phyloP scores from a whole-genome alignment of 2,113 vertebrate genomes.

The Calcarius ornatus region DNA sequence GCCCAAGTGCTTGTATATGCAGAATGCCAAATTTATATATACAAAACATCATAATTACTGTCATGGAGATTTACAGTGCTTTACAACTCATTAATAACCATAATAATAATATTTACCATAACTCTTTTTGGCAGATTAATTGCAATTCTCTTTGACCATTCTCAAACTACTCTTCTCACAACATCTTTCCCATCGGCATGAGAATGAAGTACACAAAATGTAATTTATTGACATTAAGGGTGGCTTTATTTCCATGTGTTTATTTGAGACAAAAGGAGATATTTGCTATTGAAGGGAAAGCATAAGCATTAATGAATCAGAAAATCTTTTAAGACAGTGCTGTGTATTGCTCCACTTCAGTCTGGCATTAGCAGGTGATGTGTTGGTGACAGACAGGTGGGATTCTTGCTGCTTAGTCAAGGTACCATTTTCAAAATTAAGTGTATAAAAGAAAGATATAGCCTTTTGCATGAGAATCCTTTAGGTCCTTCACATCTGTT shows the following conservation, averaged over 20 bases:
- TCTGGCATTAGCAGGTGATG: not conserved
- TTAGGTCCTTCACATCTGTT: not conserved
- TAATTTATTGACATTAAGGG: constrained; percentile 11
- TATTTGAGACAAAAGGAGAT: constrained; percentile 22
- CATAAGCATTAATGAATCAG: not conserved
- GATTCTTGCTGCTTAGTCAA: not conserved
- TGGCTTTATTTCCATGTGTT: constrained; percentile 32
- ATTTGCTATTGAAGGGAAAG: not conserved
- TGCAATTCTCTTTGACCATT: constrained; percentile 48
- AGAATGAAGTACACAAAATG: constrained; percentile 37
- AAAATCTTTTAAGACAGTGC: not conserved
- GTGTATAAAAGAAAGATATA: accelerated
- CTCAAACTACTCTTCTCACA: not conserved
- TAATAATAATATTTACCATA: constrained; percentile 68
- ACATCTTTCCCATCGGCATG: constrained; percentile 41
- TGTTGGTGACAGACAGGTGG: not conserved
- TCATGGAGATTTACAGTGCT: constrained; percentile 57
- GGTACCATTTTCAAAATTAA: not conserved
- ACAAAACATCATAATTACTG: constrained; percentile 67
- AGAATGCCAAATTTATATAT: constrained; percentile 61
- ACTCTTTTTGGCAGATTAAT: constrained; percentile 64
- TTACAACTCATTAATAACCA: constrained; percentile 68
- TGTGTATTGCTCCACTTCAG: not conserved
- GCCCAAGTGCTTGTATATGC: constrained; percentile 65
- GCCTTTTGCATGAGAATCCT: not conserved